These are phyloP conservation scores for Ridgeia piscesae DNA, from an alignment of 1,140 invertebrate genomes.

Conservation along the genomic window DNA sequence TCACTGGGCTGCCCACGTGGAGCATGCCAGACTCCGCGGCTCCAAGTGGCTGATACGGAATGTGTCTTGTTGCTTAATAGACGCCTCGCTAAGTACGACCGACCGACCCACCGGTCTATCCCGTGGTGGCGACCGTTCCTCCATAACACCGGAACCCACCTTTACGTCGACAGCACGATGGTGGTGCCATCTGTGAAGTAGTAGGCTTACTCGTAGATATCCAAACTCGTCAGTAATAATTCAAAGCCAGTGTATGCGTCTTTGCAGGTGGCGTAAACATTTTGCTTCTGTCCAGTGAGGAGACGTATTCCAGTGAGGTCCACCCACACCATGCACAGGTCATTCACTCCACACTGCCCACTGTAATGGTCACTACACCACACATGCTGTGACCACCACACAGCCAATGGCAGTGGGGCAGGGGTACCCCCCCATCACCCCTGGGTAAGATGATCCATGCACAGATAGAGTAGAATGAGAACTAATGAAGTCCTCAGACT, in stretches of 20 bases:
- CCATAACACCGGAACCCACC: background rate
- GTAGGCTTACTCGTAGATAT: background rate
- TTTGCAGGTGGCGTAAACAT: background rate
- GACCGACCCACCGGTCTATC: background rate
- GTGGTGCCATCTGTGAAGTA: background rate
- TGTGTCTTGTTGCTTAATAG: background rate
- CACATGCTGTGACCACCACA: background rate
- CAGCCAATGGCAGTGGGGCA: background rate
- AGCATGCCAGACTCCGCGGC: background rate
- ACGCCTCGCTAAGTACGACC: background rate
- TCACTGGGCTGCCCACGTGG: background rate
- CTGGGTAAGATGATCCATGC: background rate
- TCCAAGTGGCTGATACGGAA: background rate
- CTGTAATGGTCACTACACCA: background rate
- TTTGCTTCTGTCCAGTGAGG: background rate
- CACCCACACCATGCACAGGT: background rate
- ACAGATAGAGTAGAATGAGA: background rate
- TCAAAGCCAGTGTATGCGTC: background rate
- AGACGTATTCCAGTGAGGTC: background rate
- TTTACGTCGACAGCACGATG: background rate
- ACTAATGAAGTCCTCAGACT: background rate
- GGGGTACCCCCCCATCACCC: background rate
- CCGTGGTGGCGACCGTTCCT: background rate
- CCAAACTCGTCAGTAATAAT: background rate
- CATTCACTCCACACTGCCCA: background rate